Evolutionary conservation across 2,888 invertebrate species (phyloP).

Genomic region (Nomada goodeniana): DNA sequence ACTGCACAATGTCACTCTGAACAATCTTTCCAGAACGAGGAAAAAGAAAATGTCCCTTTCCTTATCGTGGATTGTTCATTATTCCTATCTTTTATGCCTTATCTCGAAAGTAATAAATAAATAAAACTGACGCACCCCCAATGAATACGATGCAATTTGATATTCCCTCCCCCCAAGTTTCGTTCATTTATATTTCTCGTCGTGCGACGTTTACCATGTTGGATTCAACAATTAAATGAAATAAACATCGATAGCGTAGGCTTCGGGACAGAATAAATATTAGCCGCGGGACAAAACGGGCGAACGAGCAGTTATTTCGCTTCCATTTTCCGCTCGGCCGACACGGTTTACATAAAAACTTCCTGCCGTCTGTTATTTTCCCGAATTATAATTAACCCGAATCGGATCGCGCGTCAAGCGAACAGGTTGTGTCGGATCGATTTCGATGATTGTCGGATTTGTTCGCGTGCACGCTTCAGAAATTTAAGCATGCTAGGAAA

Average conservation of each 20-base stretch:
- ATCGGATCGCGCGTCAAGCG: not conserved
- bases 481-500: too few species aligned
- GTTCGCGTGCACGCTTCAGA: too few species aligned
- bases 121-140: not conserved
- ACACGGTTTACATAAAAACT: constrained; percentile 5
- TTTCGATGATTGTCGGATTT: too few species aligned
- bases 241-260: not conserved
- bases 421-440: not conserved
- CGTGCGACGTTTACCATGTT: not conserved
- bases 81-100: not conserved
- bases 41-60: too few species aligned
- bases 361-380: constrained; percentile 1
- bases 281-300: not conserved
- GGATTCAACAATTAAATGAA: constrained; percentile 1
- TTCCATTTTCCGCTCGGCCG: constrained; percentile 2
- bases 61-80: not conserved
- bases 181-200: not conserved
- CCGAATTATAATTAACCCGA: constrained; percentile 11
- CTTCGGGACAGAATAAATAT: constrained; percentile 4
- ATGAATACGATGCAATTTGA: not conserved
- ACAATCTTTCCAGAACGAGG: not conserved
- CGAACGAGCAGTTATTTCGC: constrained; percentile 2
- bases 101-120: too few species aligned
- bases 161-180: not conserved
- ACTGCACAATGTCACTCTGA: too few species aligned